Evolutionary conservation across 2,797 vertebrate species (phyloP).

Genomic region (Anabas testudineus): DNA sequence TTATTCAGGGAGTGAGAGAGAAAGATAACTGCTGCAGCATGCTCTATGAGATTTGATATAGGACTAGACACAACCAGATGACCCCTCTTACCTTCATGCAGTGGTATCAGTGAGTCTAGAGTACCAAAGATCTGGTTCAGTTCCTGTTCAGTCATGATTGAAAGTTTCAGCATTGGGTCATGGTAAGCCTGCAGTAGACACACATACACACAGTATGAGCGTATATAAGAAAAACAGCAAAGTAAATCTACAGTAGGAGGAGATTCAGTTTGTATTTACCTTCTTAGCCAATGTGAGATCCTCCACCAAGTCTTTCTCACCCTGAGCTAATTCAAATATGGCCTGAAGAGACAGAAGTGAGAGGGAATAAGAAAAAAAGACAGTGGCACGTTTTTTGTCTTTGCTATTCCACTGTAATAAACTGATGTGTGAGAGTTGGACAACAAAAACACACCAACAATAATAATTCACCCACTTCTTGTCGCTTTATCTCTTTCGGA

Average conservation of each 20-base stretch:
- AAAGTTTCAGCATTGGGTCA: slow-evolving; percentile 97
- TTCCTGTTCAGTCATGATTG: slow-evolving; percentile 96
- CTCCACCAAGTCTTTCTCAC: slow-evolving; percentile 96
- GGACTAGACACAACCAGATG: no score
- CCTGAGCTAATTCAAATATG: slow-evolving; percentile 96
- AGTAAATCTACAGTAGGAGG: neutral
- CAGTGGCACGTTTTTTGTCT: no score
- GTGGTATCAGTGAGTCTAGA: slow-evolving; percentile 94
- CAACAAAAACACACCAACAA: no score
- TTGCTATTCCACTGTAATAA: no score
- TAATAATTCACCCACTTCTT: slow-evolving; percentile 86
- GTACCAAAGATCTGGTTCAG: slow-evolving; percentile 97
- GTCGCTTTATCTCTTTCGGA: slow-evolving; percentile 94
- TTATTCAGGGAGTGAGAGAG: neutral
- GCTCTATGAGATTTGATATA: no score
- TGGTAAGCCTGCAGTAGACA: slow-evolving; percentile 88
- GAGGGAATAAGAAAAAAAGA: no score
- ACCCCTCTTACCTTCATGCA: slow-evolving; percentile 91
- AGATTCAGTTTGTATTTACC: slow-evolving; percentile 71
- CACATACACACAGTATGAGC: slow-evolving; percentile 1
- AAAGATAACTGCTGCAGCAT: no score
- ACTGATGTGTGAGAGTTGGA: no score
- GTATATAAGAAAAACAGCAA: neutral
- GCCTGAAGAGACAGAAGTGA: slow-evolving; percentile 80
- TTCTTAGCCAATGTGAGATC: slow-evolving; percentile 97